Evolutionary conservation across 2,797 vertebrate genomes (phyloP).

Genomic region (Semaprochilodus insignis): DNA sequence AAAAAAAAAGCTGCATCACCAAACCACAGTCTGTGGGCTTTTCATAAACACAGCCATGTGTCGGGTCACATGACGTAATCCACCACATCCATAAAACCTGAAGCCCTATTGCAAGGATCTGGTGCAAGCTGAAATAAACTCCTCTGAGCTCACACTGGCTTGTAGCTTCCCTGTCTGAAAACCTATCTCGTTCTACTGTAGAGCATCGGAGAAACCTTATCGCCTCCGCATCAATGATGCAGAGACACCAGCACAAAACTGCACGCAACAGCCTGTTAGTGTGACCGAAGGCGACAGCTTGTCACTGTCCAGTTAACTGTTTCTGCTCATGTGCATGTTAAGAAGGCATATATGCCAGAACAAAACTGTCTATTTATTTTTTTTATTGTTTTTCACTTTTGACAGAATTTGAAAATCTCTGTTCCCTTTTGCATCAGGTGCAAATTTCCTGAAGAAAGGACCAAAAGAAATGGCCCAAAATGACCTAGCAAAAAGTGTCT

Average conservation of each 20-base stretch:
- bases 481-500: too few species aligned
- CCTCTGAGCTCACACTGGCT: not conserved
- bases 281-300: not conserved
- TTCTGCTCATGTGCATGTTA: too few species aligned
- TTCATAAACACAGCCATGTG: constrained; percentile 17
- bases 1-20: not conserved
- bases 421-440: too few species aligned
- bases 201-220: constrained; percentile 36
- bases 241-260: constrained; percentile 25
- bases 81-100: constrained; percentile 22
- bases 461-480: too few species aligned
- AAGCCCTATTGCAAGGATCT: constrained; percentile 6
- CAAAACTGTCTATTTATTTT: too few species aligned
- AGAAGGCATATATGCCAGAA: too few species aligned
- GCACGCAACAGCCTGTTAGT: constrained; percentile 36
- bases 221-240: constrained; percentile 43
- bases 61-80: constrained; percentile 14
- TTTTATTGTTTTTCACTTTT: too few species aligned
- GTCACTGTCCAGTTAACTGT: too few species aligned
- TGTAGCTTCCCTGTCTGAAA: constrained; percentile 4
- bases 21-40: not conserved
- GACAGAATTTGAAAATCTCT: too few species aligned
- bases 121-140: constrained; percentile 23
- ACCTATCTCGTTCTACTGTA: constrained; percentile 29
- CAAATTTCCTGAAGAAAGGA: too few species aligned